Evolutionary conservation across 2,888 invertebrate species (phyloP), one percentile per base, ranked within the genome.

Genomic region (Xiphydria camelus): DNA sequence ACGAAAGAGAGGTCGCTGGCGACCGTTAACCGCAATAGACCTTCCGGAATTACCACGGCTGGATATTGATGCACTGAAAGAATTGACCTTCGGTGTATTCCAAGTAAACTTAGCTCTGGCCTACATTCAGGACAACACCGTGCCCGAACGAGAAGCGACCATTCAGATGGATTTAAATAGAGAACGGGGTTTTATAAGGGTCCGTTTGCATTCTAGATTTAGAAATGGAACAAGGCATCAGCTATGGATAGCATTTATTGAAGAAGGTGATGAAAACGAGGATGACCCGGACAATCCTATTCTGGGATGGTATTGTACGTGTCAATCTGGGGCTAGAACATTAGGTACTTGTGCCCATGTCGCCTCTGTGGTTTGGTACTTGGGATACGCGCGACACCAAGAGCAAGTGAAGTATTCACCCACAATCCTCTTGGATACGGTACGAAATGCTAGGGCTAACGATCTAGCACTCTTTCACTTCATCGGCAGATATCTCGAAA

Each of bases 291-390:
- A 37, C 17, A 23, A 44, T 17, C 6, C 36, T 3, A 44, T 44
- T 31, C 25, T 18, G 9, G 44, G 44, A 2, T 44, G 38, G 32
- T 44, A 44, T 18, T 44, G 44, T 15, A 44, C 45, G 18, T 45
- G 40, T 10, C 34, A 33, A 21, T 35, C 35, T 34, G 40, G 45
- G 20, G 39, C 40, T 7, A 12, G 44, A 25, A 45, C 39, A 18
- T 20, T 40, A 20, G 45, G 40, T 2, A 14, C 20, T 3, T 45
- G 32, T 7, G 3, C 17, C 7, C 39, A 45, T 25, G 17, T 45
- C 14, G 39, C 44, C 4, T 12, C 33, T 29, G 7, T 43, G n/a
- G 10, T 37, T 4, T 43, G 37, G 43, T 43, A 33, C 14, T 9
- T 43, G 7, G 37, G 37, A 2, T 37, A 29, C 15, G 39, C 38